Evolutionary conservation across 1,140 invertebrate genomes (phyloP), one percentile per base, ranked within the genome.

Genomic region (Leptinotarsa defecta): DNA sequence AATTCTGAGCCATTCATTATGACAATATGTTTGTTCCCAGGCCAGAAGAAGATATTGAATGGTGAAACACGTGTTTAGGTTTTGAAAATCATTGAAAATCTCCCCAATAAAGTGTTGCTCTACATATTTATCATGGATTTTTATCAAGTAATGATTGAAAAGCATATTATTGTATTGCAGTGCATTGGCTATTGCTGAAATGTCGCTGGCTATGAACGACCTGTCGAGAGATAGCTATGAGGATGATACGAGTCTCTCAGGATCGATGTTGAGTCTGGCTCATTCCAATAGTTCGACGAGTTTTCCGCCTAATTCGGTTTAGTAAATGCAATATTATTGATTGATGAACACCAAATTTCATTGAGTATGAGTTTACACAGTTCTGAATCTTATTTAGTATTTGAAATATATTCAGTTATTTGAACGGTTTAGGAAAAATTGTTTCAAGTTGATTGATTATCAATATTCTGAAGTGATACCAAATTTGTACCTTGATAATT

Each of bases 201-300:
- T 94, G 81, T 95, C 94, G 73, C 87, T 96, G 86, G 94, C 95
- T 80, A 94, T 98, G 84, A 93, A 92, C 27, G 95, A 98, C 86
- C 94, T 94, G 81, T 95, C 94, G 76, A 91, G 92, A 81, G 95
- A 96, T 85, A 91, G 91, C 80, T 94, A 93, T 87, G 94, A 95
- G 78, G 93, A 94, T 85, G 95, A 97, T 86, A 92, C 93, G 83
- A 96, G 94, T 84, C 89, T 97, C 75, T 96, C 95, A 61, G 96
- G 96, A 80, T 97, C 95, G 78, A 95, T 97, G 93, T 90, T 98
- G 83, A 97, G 95, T 88, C 89, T 98, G 85, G 95, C 94, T 78
- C 94, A 95, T 88, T 96, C 94, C 89, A 96, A 96, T 91, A 96
- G 94, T 87, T 95, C 94, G 78, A 94, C 93, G 82, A 94, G 92